Base-by-base conservation (phyloP, 2,797 vertebrate species). In the Channallabes apus region DNA sequence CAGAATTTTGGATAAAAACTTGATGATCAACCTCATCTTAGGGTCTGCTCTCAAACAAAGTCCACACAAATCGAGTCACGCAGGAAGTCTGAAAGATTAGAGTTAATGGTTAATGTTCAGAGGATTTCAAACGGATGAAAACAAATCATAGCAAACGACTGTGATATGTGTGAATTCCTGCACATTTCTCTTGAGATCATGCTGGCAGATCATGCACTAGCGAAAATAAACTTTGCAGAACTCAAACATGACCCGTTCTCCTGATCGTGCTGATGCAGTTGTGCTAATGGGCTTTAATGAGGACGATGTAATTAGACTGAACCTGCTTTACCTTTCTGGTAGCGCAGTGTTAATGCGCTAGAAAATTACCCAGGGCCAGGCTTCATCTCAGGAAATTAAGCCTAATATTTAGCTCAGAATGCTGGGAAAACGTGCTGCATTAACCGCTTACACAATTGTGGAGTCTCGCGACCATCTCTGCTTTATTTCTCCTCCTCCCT, bases 261-360 rank as follows among this genome's bases (percentile, higher is more conserved):
- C 58, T 82, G 35, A 68, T 29, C 24, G 17, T 77, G 46, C 71
- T 62, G n/a, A 29, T 83, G 54, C 76, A 32, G 12, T 29, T 80
- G 54, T 54, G 59, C 58, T 86, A 72, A 80, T 72, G 67, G 56
- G 20, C 22, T 69, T 51, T 76, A 71, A 85, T 71, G 17, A 80
- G 58, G 5, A 56, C 61, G 78, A 62, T 75, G 18, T 62, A 78
- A 54, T 77, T 67, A 67, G 59, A 51, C 62, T 32, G 67, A 59
- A 18, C 46, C 24, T 35, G 32, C 59, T 79, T 83, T 18, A 76
- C 24, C 67, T 84, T 83, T 68, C 68, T 27, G 86, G n/a, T 46
- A 86, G 72, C 62, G 68, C 62, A 27, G 22, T 71, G 18, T 71
- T 64, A 85, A 80, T 35, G 84, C 17, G 17, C 67, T 51, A 80